Conservation (phyloP, 2,888 invertebrate species). For the Andricus quercusramuli region DNA sequence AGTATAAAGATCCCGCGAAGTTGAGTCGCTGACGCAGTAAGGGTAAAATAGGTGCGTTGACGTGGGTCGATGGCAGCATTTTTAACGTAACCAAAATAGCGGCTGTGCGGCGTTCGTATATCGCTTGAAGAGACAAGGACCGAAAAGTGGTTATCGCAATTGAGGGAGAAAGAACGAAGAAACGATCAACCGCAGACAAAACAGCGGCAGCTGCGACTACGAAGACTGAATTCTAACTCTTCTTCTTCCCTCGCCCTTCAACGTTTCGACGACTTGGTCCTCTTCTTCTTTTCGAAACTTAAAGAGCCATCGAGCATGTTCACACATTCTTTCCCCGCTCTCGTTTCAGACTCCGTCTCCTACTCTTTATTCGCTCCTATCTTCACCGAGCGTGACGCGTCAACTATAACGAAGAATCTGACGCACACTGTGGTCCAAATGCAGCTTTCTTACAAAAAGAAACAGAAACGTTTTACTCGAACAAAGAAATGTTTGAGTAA, state of each 20-base stretch:
- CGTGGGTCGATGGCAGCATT: slow-evolving; percentile 74
- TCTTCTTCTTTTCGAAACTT: slow-evolving; percentile 50
- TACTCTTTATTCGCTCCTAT: slow-evolving; percentile 61
- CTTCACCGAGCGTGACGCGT: slow-evolving; percentile 54
- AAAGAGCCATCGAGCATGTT: slow-evolving; percentile 56
- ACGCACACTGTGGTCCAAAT: slow-evolving; percentile 17
- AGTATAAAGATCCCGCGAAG: background rate
- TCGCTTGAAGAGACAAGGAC: slow-evolving; percentile 53
- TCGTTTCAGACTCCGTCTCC: slow-evolving; percentile 59
- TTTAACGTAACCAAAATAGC: slow-evolving; percentile 77
- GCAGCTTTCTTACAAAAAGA: slow-evolving; percentile 1
- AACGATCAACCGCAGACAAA: slow-evolving; percentile 54
- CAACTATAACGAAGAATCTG: slow-evolving; percentile 41
- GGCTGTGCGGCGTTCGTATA: slow-evolving; percentile 55
- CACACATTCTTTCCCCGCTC: slow-evolving; percentile 54
- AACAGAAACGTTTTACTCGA: background rate
- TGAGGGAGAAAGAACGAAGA: slow-evolving; percentile 53
- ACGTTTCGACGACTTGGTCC: slow-evolving; percentile 51
- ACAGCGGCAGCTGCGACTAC: slow-evolving; percentile 57
- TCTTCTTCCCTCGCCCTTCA: slow-evolving; percentile 51
- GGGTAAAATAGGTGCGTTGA: slow-evolving; percentile 59
- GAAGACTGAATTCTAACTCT: slow-evolving; percentile 48
- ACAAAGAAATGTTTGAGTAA: slow-evolving; percentile 2
- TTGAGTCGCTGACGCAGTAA: background rate
- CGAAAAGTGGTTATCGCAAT: slow-evolving; percentile 41